Evolutionary conservation across 2,797 vertebrate species (phyloP).

Genomic region (Pyrrhura leucotis): DNA sequence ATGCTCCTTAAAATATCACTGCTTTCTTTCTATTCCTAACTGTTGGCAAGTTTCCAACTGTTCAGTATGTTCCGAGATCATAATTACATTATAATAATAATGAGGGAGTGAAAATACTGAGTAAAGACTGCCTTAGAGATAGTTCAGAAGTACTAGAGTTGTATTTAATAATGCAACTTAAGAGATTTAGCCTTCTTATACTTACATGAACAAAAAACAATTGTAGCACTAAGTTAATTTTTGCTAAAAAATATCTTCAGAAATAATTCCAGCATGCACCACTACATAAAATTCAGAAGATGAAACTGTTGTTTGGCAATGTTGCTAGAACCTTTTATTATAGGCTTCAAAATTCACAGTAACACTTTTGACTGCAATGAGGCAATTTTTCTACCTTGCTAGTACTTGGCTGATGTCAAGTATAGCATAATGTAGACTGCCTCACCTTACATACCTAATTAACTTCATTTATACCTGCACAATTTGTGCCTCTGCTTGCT

Average conservation of each 20-base stretch:
- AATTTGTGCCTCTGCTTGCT: background rate
- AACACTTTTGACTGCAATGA: background rate
- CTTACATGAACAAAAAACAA: background rate
- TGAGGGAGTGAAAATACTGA: background rate
- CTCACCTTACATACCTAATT: background rate
- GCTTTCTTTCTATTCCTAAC: background rate
- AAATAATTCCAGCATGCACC: background rate
- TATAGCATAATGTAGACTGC: background rate
- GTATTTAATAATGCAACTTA: background rate
- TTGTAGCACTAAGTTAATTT: background rate
- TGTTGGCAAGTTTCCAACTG: background rate
- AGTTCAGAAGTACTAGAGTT: background rate
- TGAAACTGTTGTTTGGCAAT: background rate
- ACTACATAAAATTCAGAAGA: background rate
- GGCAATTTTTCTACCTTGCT: background rate
- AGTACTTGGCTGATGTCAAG: background rate
- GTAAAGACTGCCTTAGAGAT: background rate
- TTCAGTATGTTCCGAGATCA: background rate
- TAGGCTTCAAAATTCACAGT: background rate
- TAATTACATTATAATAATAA: background rate
- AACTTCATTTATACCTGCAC: background rate
- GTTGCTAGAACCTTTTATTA: background rate
- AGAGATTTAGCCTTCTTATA: background rate
- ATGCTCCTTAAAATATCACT: background rate
- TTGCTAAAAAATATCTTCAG: background rate